Percentiles rank a stretch among this genome's conserved stretches.
phyloP scores from a whole-genome alignment of 2,113 vertebrate genomes.

The Amia ocellicauda region DNA sequence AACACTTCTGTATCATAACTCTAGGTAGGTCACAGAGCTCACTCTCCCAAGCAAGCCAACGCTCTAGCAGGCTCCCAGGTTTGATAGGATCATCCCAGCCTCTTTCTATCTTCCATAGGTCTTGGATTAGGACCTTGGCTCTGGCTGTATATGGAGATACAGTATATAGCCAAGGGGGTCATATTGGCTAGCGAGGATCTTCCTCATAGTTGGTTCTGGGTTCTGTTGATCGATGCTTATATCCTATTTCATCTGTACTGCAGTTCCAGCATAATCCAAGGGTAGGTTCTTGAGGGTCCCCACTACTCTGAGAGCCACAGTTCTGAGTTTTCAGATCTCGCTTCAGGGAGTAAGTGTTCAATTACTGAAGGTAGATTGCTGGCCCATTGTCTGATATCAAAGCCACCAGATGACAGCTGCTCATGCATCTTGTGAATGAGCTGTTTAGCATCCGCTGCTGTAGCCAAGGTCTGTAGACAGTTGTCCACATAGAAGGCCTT shows the following conservation, averaged over 20 bases:
- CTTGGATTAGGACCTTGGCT: slow-evolving; percentile 5
- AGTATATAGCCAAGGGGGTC: slow-evolving; percentile 12
- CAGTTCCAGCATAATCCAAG: slow-evolving; percentile 8
- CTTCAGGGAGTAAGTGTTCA: slow-evolving; percentile 10
- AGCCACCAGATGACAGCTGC: too few species aligned
- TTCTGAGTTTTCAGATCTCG: slow-evolving; percentile 12
- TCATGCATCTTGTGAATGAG: too few species aligned
- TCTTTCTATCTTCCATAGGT: slow-evolving; percentile 2
- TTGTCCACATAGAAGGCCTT: slow-evolving; percentile 14
- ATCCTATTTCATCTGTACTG: too few species aligned
- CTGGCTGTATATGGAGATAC: too few species aligned
- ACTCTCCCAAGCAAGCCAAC: too few species aligned
- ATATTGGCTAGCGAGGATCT: slow-evolving; percentile 6
- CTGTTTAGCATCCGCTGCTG: not conserved
- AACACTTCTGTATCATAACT: too few species aligned
- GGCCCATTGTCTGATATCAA: slow-evolving; percentile 9
- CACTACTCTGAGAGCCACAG: slow-evolving; percentile 12
- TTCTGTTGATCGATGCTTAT: not conserved
- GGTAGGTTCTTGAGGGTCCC: slow-evolving; percentile 8
- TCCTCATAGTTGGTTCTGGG: not conserved
- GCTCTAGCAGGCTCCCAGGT: too few species aligned
- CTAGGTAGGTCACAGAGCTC: too few species aligned
- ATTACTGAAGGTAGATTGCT: slow-evolving; percentile 7
- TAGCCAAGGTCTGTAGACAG: slow-evolving; percentile 4
- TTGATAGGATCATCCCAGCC: too few species aligned